Evolutionary conservation across 1,140 invertebrate species (phyloP), one percentile per base, ranked within the genome.

Genomic region (Hestina assimilis): DNA sequence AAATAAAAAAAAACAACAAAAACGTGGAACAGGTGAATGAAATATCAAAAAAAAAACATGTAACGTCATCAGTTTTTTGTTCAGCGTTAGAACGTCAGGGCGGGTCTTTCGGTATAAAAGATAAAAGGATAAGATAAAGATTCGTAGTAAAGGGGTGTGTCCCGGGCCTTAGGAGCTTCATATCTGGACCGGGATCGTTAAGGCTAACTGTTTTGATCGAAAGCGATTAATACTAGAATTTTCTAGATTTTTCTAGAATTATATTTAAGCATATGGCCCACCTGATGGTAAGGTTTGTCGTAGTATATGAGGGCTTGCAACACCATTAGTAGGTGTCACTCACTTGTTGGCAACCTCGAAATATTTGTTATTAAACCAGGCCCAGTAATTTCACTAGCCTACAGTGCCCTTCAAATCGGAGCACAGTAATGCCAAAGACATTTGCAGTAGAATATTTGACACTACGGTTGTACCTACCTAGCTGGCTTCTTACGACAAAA

Each of bases 121-220:
- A 55, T 46, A 55, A 50, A 43, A 51, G 3, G 15, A 19, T 17
- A 61, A 55, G 46, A 61, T 54, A 46, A 48, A 61, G 45, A 51
- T 55, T 55, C 59, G 59, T 60, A 60, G 56, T 51, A 59, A 51
- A 51, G 51, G 42, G 51, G 51, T 51, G 48, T 38, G 33, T 51
- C 28, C 41, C n/a, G 26, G 38, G 35, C 51, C 51, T 43, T 35
- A 35, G 41, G 51, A 54, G 21, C 41, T 20, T 11, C 12, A 35
- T 51, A 51, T 40, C 48, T 51, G 48, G 47, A 40, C 28, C 33
- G 47, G 20, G 33, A 15, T 51, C 35, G 48, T 51, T 51, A 45
- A 24, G 12, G 20, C 24, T 19, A 17, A 69, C 66, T 43, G 59
- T 54, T 38, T 7, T 4, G 19, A 12, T 45, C 46, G 33, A 31